Evolutionary conservation across 2,113 vertebrate genomes (phyloP).

Genomic region (Cariama cristata): DNA sequence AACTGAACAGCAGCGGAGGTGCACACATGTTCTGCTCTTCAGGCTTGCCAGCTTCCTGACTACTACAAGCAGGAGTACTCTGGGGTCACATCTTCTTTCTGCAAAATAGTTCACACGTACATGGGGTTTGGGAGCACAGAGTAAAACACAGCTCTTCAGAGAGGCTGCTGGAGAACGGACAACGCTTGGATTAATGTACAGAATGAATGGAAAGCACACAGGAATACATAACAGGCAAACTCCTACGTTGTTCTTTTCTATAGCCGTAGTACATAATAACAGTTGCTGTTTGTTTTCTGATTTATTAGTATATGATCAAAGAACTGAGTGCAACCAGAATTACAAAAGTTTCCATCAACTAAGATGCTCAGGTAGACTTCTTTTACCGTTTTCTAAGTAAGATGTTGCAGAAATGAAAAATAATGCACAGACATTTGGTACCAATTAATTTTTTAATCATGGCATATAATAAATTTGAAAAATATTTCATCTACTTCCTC

Average conservation of each 20-base stretch:
- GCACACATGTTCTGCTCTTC: slow-evolving; percentile 1
- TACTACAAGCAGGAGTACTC: background rate
- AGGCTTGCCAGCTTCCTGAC: background rate
- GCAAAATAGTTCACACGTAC: background rate
- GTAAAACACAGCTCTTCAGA: background rate
- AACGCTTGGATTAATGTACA: background rate
- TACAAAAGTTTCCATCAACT: background rate
- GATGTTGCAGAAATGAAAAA: background rate
- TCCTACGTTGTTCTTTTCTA: background rate
- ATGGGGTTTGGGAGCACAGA: background rate
- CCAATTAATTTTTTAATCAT: background rate
- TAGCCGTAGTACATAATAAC: background rate
- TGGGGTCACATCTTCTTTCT: background rate
- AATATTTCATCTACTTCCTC: background rate
- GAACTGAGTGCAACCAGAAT: background rate
- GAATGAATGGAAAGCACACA: background rate
- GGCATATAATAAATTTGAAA: background rate
- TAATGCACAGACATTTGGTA: background rate
- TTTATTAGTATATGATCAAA: background rate
- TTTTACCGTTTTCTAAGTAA: background rate
- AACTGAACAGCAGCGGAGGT: background rate
- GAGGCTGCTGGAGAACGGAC: background rate
- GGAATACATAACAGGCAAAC: background rate
- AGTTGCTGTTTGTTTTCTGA: background rate
- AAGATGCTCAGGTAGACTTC: background rate